Base-by-base conservation (phyloP, 2,888 invertebrate genomes). In the Malthinus flaveolus region DNA sequence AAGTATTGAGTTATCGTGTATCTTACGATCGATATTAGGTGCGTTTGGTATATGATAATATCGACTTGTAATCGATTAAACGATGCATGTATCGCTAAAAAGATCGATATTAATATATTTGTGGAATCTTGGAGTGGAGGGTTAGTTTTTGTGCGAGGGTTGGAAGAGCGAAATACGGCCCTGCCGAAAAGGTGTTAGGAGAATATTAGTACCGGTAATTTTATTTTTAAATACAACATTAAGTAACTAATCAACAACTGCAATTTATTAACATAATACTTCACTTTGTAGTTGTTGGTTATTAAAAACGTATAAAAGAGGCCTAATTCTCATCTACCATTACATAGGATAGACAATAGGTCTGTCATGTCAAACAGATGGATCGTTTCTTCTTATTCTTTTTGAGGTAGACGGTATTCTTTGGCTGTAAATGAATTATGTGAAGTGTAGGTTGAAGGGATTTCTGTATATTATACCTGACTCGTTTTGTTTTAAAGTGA, bases 281-380 rank as follows among this genome's bases (percentile, higher is more conserved):
- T 15, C 13, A 8, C 15, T 42, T 42, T 42, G 39, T 42, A 42
- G 13, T 15, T 42, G 39, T 23, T n/a, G 23, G 39, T 42, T 42
- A 42, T 42, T 42, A 42, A 42, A 42, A 42, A 23, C 23, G 15
- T 13, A 42, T 42, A 42, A 42, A 42, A 42, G 39, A 42, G 39
- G 39, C 15, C 39, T 42, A 42, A 42, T 42, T 42, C 39, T 42
- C 23, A 23, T 15, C 39, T 42, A 42, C 39, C 39, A 42, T 42
- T 36, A 45, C 42, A 52, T 39, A 44, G 44, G 49, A 53, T 58
- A 69, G 68, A 71, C 70, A 70, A 70, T 70, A 59, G 69, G 61
- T 62, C 67, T 68, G 69, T 68, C 70, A 68, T 64, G 62, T 61
- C 63, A 68, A 67, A 71, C 68, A 70, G 68, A 70, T 69, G 67